A percentile compares a stretch with the other conserved stretches of the same genome.
These are phyloP conservation scores for Blastobasis lacticolella DNA, from an alignment of 2,888 invertebrate species.

Conservation along the genomic window DNA sequence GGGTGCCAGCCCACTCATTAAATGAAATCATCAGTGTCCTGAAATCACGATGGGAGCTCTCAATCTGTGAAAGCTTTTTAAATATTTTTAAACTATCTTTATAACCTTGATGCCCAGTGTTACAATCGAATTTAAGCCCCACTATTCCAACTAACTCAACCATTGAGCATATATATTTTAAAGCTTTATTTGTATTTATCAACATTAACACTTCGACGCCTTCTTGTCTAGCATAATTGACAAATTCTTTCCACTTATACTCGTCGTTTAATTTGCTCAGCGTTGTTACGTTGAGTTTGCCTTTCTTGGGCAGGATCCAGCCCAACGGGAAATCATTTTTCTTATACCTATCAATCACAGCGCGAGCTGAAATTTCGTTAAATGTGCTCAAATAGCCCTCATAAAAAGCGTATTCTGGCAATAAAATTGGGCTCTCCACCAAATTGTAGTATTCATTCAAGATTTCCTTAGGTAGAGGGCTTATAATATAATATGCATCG, in stretches of 20 bases:
- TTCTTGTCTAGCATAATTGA: constrained; percentile 41
- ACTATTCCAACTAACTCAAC: constrained; percentile 40
- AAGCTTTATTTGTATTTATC: too few species aligned
- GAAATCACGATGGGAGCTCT: constrained; percentile 27
- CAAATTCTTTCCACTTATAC: constrained; percentile 50
- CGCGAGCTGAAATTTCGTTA: constrained; percentile 65
- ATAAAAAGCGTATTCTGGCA: constrained; percentile 61
- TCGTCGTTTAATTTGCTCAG: constrained; percentile 58
- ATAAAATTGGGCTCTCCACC: constrained; percentile 51
- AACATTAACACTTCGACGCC: constrained; percentile 39
- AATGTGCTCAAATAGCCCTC: constrained; percentile 62
- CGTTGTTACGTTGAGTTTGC: constrained; percentile 65
- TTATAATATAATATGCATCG: constrained; percentile 59
- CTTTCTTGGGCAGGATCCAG: constrained; percentile 65
- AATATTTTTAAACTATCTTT: constrained; percentile 57
- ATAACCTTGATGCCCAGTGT: constrained; percentile 30
- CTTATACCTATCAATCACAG: constrained; percentile 60
- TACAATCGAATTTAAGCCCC: constrained; percentile 62
- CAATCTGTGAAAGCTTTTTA: constrained; percentile 35
- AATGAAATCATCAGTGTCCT: constrained; percentile 58
- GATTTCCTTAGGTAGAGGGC: constrained; percentile 37
- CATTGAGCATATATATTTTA: too few species aligned
- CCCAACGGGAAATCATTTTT: constrained; percentile 56
- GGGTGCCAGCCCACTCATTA: constrained; percentile 65
- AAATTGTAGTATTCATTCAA: constrained; percentile 58